Conservation (phyloP, 2,888 invertebrate species). For the Acanthosoma haemorrhoidale region DNA sequence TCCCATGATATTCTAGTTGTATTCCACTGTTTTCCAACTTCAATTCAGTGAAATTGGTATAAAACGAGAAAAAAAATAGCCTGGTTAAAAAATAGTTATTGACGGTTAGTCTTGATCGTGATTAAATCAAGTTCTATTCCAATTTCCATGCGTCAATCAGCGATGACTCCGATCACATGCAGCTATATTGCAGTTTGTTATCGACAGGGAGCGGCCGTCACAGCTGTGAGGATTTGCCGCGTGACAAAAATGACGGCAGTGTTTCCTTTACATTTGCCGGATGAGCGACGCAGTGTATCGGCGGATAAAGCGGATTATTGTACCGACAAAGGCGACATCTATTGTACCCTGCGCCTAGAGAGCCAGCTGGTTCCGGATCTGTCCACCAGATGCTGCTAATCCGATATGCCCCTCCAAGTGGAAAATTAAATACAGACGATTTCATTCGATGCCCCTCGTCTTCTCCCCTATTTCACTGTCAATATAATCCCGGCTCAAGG, state of each 20-base stretch:
- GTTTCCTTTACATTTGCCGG: not conserved
- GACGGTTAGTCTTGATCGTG: no score
- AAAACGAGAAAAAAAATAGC: no score
- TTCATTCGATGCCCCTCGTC: not conserved
- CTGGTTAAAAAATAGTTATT: no score
- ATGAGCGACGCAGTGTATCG: not conserved
- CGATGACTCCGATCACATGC: no score
- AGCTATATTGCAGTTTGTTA: no score
- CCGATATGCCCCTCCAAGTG: not conserved
- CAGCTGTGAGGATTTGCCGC: not conserved
- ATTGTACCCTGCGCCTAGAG: not conserved
- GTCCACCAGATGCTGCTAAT: not conserved
- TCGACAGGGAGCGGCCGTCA: no score
- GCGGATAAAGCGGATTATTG: not conserved
- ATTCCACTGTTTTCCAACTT: no score
- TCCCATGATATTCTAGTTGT: no score
- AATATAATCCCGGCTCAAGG: not conserved
- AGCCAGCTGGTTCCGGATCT: not conserved
- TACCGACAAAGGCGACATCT: not conserved
- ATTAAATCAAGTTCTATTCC: no score
- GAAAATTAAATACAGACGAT: constrained; percentile 4
- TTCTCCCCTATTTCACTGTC: not conserved
- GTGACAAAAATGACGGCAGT: not conserved
- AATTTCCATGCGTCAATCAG: no score
- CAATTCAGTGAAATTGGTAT: no score